Evolutionary conservation across 1,140 invertebrate genomes (phyloP), one percentile per base, ranked within the genome.

Genomic region (Portunus trituberculatus): DNA sequence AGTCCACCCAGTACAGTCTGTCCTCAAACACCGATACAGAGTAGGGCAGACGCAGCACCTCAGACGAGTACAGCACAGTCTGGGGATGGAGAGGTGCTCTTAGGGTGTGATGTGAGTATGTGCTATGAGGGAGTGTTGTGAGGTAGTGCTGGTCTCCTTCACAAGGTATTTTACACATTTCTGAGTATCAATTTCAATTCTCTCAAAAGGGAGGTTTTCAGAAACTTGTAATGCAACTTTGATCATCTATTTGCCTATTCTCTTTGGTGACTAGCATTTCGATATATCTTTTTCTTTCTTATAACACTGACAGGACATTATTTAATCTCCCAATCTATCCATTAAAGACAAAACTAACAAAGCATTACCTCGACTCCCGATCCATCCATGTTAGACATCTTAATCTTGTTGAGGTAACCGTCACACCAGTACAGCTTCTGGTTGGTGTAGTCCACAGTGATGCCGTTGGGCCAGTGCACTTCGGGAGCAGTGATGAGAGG

Each of bases 1-100:
- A 99, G 97, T 99, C 99, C 31, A 98, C 98, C 98, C 98, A 99
- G 97, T 98, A 99, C 28, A 99, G 97, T 96, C 98, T 98, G 96
- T 98, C 98, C 96, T 98, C 98, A 98, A 98, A 99, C 86, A 99
- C 97, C 67, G 98, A 98, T 88, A 99, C 97, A 29, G 98, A 98
- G 97, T 99, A 99, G 29, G 99, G 98, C 97, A 99, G 99, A 97
- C 98, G 98, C 87, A 98, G 96, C 32, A 94, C 87, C 28, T 29
- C 88, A 76, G 91, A 87, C 29, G 95, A 96, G 83, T 87, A 96
- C 48, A 93, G 94, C 59, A 96, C 93, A n/a, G 93, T 91, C 94
- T 93, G 91, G 8, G 7, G 29, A 0, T 93, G 52, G n/a, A n/a
- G 67, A 20, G 67, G 67, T 20, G 67, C 12, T 59, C 1, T 59